phyloP scores from a whole-genome alignment of 2,797 vertebrate species.

The Nyctibius grandis region DNA sequence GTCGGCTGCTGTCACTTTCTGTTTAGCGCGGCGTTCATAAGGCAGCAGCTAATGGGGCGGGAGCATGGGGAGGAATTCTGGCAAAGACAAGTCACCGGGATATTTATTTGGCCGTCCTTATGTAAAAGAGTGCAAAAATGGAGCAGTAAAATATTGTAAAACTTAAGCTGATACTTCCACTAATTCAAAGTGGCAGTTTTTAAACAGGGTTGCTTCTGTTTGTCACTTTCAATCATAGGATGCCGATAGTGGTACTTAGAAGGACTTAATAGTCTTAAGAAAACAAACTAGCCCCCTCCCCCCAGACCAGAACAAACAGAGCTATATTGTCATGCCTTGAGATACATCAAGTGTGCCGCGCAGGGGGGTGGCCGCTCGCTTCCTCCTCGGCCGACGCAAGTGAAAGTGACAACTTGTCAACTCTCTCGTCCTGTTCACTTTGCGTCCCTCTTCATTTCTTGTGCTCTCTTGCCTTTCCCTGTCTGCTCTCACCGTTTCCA shows the following conservation, averaged over 20 bases:
- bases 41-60: slow-evolving; percentile 62
- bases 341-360: slow-evolving; percentile 46
- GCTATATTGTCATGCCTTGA: slow-evolving; percentile 59
- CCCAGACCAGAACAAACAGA: slow-evolving; percentile 41
- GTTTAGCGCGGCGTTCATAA: slow-evolving; percentile 55
- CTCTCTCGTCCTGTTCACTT: slow-evolving; percentile 66
- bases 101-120: slow-evolving; percentile 43
- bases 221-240: slow-evolving; percentile 78
- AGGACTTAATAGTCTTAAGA: slow-evolving; percentile 76
- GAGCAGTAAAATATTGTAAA: slow-evolving; percentile 65
- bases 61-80: slow-evolving; percentile 60
- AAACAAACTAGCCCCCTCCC: slow-evolving; percentile 62
- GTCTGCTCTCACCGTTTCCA: slow-evolving; percentile 18
- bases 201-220: slow-evolving; percentile 71
- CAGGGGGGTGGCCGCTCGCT: neutral
- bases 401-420: slow-evolving; percentile 67
- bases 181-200: slow-evolving; percentile 78
- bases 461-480: slow-evolving; percentile 40
- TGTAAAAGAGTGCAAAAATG: slow-evolving; percentile 51
- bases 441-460: slow-evolving; percentile 18
- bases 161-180: slow-evolving; percentile 63
- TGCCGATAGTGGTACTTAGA: slow-evolving; percentile 70
- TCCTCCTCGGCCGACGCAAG: slow-evolving; percentile 8
- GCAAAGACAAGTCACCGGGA: neutral
- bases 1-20: slow-evolving; percentile 67